Conservation (phyloP, 1,140 invertebrate genomes). For the Drosophila chauvacae region DNA sequence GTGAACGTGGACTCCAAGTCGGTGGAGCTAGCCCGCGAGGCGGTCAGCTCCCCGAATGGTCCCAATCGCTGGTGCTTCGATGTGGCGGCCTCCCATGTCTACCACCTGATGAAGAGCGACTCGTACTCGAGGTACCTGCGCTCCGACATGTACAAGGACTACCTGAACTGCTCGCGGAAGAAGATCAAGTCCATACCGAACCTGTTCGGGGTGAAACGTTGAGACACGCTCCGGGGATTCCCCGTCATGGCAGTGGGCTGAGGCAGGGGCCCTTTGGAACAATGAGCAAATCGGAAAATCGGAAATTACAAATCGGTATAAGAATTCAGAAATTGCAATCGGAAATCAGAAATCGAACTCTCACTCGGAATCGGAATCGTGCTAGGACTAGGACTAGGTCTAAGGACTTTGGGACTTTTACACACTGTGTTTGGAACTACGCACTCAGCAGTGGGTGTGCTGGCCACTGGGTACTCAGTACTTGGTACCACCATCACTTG, state of each 20-base stretch:
- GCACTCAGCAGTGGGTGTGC: background rate
- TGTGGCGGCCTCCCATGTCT: slow-evolving; percentile 98
- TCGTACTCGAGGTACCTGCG: slow-evolving; percentile 98
- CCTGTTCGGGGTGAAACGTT: slow-evolving; percentile 84
- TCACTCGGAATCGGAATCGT: background rate
- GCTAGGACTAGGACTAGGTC: slow-evolving; percentile 3
- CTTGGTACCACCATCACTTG: slow-evolving; percentile 7
- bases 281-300: slow-evolving; percentile 1
- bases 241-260: slow-evolving; percentile 47
- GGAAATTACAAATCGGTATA: background rate
- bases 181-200: slow-evolving; percentile 89
- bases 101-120: slow-evolving; percentile 99
- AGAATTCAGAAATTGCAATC: background rate
- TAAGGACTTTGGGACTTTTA: slow-evolving; percentile 1
- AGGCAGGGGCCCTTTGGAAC: slow-evolving; percentile 20
- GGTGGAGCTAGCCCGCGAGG: slow-evolving; percentile 83
- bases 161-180: slow-evolving; percentile 97
- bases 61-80: slow-evolving; percentile 98
- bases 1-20: slow-evolving; percentile 96
- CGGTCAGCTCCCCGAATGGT: slow-evolving; percentile 83
- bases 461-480: slow-evolving; percentile 1
- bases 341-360: slow-evolving; percentile 1
- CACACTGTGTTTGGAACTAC: slow-evolving; percentile 13
- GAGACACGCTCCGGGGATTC: slow-evolving; percentile 66
- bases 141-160: slow-evolving; percentile 99